Base-by-base conservation (phyloP, 2,797 vertebrate species). In the Sebastolobus alascanus region DNA sequence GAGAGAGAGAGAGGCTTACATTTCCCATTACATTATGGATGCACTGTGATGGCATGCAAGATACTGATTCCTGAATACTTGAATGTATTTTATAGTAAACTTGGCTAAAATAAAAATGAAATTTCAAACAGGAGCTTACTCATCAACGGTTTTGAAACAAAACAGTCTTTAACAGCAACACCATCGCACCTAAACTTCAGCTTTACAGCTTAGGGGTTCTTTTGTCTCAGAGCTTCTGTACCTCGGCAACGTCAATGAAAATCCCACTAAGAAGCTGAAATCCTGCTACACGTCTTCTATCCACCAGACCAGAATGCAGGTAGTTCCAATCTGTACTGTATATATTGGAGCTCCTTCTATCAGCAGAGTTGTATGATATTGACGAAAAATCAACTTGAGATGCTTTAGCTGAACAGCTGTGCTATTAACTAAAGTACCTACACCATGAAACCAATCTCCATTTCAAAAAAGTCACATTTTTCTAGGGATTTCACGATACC, bases 1-100 rank as follows among this genome's bases (percentile, higher is more conserved):
- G 69, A 25, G 69, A 25, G 25, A 83, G 66, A 67, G 74, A 84
- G 68, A 80, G 73, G 71, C 77, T 84, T 79, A 88, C 83, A 85
- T 80, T 87, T 83, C 71, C 68, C 80, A 68, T 84, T 81, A 76
- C 69, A 88, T 82, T 86, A 85, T 61, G 71, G 43, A 88, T 89
- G 84, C 78, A 35, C 61, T 65, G 73, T 67, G 79, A 87, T 84
- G 72, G 59, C 61, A 71, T 69, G 68, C 69, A 74, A 67, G 55
- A 85, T 75, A 78, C 50, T 68, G 16, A 87, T 80, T 85, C 33
- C 69, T 81, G 33, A 74, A 84, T 46, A 75, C 52, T 68, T 74
- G 16, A 4, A 56, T 38, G 16, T 55, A 46, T 82, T 70, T 75
- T 80, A 69, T 10, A 25, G 4, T 68, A 40, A 38, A 64, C 60